Evolutionary conservation across 2,797 vertebrate species (phyloP).

Genomic region (Loris lydekkerianus): DNA sequence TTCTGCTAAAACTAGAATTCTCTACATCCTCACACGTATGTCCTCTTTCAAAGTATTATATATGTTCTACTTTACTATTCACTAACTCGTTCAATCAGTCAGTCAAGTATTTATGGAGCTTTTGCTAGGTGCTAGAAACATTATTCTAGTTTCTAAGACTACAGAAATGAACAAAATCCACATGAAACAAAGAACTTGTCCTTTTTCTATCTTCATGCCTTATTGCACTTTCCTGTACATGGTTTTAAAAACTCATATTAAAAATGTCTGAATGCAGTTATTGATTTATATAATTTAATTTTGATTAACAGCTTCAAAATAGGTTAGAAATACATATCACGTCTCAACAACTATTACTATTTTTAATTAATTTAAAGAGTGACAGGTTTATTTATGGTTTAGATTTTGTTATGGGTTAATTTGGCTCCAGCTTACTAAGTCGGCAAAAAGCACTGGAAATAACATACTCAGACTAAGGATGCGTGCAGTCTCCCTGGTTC

Average conservation of each 20-base stretch:
- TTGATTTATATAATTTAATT: neutral
- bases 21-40: neutral
- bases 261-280: neutral
- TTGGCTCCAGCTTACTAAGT: neutral
- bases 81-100: neutral
- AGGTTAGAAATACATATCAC: neutral
- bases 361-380: neutral
- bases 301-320: neutral
- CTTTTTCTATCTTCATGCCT: neutral
- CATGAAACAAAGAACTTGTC: neutral
- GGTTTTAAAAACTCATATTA: neutral
- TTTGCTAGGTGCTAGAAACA: neutral
- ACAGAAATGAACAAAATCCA: neutral
- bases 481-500: neutral
- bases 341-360: neutral
- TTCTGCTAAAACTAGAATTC: neutral
- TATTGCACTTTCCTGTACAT: neutral
- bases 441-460: constrained; percentile 1
- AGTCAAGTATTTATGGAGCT: neutral
- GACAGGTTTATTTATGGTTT: neutral
- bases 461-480: neutral
- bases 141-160: neutral
- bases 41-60: neutral
- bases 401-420: constrained; percentile 8
- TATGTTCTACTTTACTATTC: neutral